Percentiles rank a stretch among this genome's conserved stretches.
Conservation (phyloP, 1,140 invertebrate genomes). For the Apis cerana region DNA sequence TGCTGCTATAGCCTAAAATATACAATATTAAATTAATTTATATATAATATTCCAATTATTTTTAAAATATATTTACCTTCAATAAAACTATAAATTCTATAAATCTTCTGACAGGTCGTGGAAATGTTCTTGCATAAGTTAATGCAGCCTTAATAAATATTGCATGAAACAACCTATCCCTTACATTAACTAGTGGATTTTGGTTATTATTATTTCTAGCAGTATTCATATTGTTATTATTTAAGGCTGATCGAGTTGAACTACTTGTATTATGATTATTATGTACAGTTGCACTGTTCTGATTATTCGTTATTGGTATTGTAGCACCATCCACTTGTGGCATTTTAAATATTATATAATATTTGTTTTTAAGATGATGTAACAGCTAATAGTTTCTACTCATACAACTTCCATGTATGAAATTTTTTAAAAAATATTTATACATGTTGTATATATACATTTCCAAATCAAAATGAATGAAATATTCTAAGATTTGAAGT, state of each 20-base stretch:
- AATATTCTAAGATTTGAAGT: too few relatives aligned
- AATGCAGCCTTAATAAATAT: slow-evolving; percentile 95
- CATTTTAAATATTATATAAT: slow-evolving; percentile 66
- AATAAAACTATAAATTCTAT: slow-evolving; percentile 95
- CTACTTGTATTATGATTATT: slow-evolving; percentile 74
- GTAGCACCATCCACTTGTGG: slow-evolving; percentile 69
- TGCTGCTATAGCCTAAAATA: slow-evolving; percentile 89
- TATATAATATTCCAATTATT: not conserved
- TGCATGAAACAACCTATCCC: slow-evolving; percentile 97
- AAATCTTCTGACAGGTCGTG: slow-evolving; percentile 90
- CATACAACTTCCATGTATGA: slow-evolving; percentile 19
- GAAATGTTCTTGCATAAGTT: slow-evolving; percentile 94
- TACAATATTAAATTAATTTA: slow-evolving; percentile 24
- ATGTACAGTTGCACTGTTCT: slow-evolving; percentile 70
- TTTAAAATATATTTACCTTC: slow-evolving; percentile 84
- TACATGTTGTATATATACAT: slow-evolving; percentile 31
- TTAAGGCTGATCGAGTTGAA: slow-evolving; percentile 71
- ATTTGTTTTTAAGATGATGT: slow-evolving; percentile 1
- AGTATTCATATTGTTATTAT: slow-evolving; percentile 69
- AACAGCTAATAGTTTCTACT: slow-evolving; percentile 15
- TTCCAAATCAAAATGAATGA: slow-evolving; percentile 3
- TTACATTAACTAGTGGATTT: slow-evolving; percentile 90
- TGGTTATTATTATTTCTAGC: slow-evolving; percentile 78
- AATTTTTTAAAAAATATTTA: slow-evolving; percentile 28
- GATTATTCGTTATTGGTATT: slow-evolving; percentile 70